phyloP scores from a whole-genome alignment of 2,888 invertebrate genomes.

The Mesopsocus fuscifrons region DNA sequence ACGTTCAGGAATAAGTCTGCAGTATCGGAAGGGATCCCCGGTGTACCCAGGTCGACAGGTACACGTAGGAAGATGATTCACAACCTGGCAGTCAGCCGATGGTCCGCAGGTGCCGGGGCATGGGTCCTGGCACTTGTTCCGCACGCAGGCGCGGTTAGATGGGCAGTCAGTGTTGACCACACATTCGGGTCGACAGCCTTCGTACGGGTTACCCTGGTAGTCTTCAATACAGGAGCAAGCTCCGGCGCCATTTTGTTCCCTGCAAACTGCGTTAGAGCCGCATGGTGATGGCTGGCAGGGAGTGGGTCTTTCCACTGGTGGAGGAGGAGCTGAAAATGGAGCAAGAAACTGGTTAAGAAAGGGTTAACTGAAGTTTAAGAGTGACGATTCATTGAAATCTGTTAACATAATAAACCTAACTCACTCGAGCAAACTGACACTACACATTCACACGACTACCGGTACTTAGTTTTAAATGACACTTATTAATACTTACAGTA shows the following conservation, averaged over 20 bases:
- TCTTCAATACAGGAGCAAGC: slow-evolving; percentile 34
- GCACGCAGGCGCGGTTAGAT: slow-evolving; percentile 26
- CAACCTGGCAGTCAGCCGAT: slow-evolving; percentile 30
- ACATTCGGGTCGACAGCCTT: slow-evolving; percentile 40
- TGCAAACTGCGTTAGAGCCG: slow-evolving; percentile 23
- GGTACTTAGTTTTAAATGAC: too few species aligned
- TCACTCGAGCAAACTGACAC: too few species aligned
- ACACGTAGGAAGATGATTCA: slow-evolving; percentile 29
- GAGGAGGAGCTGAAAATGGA: slow-evolving; percentile 16
- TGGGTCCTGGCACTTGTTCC: slow-evolving; percentile 29
- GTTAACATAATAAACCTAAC: too few species aligned
- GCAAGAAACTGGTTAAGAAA: too few species aligned
- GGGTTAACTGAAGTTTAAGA: too few species aligned
- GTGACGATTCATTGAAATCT: too few species aligned
- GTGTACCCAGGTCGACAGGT: slow-evolving; percentile 22
- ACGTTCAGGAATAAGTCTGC: slow-evolving; percentile 23
- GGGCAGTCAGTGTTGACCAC: slow-evolving; percentile 27
- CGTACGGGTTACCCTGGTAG: slow-evolving; percentile 56
- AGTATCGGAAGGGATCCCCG: slow-evolving; percentile 22
- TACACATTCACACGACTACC: too few species aligned
- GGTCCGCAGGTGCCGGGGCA: slow-evolving; percentile 32
- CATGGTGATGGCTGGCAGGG: slow-evolving; percentile 25
- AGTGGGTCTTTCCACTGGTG: slow-evolving; percentile 14
- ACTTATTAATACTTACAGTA: slow-evolving; percentile 25
- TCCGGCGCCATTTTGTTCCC: slow-evolving; percentile 20